Evolutionary conservation across 2,113 vertebrate genomes (phyloP).

Genomic region (Triplophysa rosa): DNA sequence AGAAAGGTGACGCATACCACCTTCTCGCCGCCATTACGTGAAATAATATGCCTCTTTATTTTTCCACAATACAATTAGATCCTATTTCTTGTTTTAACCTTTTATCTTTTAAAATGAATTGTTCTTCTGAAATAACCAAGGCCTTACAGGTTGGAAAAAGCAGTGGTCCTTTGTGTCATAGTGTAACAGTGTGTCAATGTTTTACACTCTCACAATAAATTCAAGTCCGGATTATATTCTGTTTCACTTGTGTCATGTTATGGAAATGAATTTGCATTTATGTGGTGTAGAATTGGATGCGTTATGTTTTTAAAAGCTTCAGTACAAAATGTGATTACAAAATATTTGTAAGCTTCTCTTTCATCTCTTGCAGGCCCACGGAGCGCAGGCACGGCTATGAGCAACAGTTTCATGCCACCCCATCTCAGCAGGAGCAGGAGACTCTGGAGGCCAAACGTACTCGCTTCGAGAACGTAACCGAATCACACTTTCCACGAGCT

Average conservation of each 20-base stretch:
- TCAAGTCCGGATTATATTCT: no score
- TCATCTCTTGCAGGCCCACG: slow-evolving; percentile 79
- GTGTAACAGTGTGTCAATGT: no score
- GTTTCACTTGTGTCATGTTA: no score
- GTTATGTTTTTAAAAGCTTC: no score
- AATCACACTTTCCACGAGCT: slow-evolving; percentile 84
- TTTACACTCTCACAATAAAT: no score
- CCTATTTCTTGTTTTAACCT: background rate
- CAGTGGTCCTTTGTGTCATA: no score
- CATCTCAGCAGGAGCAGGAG: slow-evolving; percentile 84
- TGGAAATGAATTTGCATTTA: no score
- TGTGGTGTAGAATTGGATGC: background rate
- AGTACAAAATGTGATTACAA: no score
- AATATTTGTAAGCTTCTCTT: background rate
- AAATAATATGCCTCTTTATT: background rate
- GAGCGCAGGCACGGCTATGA: slow-evolving; percentile 94
- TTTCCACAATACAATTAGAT: background rate
- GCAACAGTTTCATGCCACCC: slow-evolving; percentile 83
- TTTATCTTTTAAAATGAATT: background rate
- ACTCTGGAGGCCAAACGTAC: slow-evolving; percentile 88
- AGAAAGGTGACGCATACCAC: slow-evolving; percentile 79
- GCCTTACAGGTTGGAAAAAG: no score
- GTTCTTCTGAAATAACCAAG: background rate
- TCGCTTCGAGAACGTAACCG: slow-evolving; percentile 86
- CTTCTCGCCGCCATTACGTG: background rate